Percentiles rank a stretch among this genome's conserved stretches.
These are phyloP conservation scores for Sinocyclocheilus anophthalmus DNA, from an alignment of 2,113 vertebrate genomes.

Conservation along the genomic window DNA sequence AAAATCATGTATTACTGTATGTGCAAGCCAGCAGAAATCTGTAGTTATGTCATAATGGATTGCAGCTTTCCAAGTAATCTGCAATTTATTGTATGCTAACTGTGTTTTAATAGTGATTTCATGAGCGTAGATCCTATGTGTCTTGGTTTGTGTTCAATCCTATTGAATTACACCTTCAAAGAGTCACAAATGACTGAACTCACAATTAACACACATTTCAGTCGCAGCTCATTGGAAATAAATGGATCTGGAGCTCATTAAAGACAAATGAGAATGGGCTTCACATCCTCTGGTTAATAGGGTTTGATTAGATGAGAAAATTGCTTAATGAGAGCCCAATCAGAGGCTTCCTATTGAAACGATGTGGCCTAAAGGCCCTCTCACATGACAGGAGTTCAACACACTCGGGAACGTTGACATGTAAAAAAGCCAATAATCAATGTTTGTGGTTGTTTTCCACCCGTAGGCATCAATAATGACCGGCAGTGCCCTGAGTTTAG, in stretches of 20 bases:
- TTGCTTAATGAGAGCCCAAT: conserved; percentile 12
- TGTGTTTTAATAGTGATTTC: background rate
- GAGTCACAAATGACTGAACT: background rate
- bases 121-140: background rate
- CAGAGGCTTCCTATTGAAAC: conserved; percentile 17
- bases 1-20: background rate
- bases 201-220: background rate
- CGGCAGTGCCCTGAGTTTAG: conserved; percentile 85
- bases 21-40: background rate
- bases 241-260: conserved; percentile 6
- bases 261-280: conserved; percentile 12
- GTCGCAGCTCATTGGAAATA: background rate
- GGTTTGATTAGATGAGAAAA: conserved; percentile 22
- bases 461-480: conserved; percentile 94
- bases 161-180: background rate
- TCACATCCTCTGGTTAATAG: conserved; percentile 7
- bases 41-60: background rate
- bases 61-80: background rate
- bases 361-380: background rate
- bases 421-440: background rate
- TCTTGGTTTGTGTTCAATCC: background rate
- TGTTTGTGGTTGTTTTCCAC: background rate
- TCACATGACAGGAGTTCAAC: background rate
- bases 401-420: background rate
- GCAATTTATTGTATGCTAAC: background rate